Evolutionary conservation across 2,797 vertebrate genomes (phyloP).

Genomic region (Echiichthys vipera): DNA sequence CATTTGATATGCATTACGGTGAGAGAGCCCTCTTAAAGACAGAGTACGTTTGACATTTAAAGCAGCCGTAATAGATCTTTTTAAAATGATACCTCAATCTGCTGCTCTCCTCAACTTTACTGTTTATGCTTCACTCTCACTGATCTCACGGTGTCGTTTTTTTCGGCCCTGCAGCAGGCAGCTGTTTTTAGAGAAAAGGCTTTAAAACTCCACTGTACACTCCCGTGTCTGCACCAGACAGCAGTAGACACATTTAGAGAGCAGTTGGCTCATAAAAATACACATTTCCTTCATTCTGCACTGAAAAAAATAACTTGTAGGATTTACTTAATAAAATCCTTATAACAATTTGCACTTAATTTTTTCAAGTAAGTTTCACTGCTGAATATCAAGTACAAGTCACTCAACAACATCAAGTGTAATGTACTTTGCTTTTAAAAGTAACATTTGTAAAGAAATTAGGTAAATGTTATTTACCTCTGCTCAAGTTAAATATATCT

Average conservation of each 20-base stretch:
- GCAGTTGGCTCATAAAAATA: not conserved
- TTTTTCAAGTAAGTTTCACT: too few relatives aligned
- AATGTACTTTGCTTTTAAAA: too few relatives aligned
- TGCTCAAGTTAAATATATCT: too few relatives aligned
- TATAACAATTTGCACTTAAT: too few relatives aligned
- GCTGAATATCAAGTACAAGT: too few relatives aligned
- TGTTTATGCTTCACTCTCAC: not conserved
- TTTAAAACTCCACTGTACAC: not conserved
- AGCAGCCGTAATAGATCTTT: not conserved
- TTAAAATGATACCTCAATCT: not conserved
- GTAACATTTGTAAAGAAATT: too few relatives aligned
- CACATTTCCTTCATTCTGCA: not conserved
- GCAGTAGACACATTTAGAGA: not conserved
- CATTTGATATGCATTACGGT: conserved; percentile 39
- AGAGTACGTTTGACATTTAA: not conserved
- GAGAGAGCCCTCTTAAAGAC: not conserved
- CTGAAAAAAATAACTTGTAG: too few relatives aligned
- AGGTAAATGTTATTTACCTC: too few relatives aligned
- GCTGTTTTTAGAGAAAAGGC: not conserved
- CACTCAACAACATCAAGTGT: too few relatives aligned
- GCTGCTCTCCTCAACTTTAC: not conserved
- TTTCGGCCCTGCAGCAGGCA: too few relatives aligned
- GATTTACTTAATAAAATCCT: too few relatives aligned
- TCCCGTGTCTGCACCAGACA: not conserved
- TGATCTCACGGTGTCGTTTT: not conserved